A percentile compares a stretch with the other conserved stretches of the same genome.
Conservation (phyloP, 2,113 vertebrate genomes). For the Daubentonia madagascariensis region DNA sequence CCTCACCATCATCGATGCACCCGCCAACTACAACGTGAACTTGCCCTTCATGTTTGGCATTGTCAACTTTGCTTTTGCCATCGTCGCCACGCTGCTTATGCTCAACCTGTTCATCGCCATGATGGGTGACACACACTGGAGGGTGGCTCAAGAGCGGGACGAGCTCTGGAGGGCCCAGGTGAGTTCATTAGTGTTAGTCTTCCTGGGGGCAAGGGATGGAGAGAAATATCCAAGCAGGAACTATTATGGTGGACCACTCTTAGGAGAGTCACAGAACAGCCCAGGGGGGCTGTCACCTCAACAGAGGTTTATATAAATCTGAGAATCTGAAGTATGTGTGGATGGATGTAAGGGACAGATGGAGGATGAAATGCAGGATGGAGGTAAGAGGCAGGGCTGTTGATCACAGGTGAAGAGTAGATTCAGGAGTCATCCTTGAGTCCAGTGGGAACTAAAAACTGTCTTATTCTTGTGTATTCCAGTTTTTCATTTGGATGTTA, state of each 20-base stretch:
- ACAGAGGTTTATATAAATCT: neutral
- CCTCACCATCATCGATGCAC: slow-evolving; percentile 92
- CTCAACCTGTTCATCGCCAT: slow-evolving; percentile 96
- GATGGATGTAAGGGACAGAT: neutral
- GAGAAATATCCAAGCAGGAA: neutral
- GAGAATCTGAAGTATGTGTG: neutral
- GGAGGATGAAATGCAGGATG: neutral
- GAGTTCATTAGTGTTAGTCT: neutral
- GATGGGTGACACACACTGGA: slow-evolving; percentile 97
- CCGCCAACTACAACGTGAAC: slow-evolving; percentile 89
- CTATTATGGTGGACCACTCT: neutral
- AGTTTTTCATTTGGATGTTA: neutral
- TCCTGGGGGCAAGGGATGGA: neutral
- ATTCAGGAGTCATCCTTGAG: neutral
- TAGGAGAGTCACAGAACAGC: neutral
- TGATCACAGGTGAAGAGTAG: neutral
- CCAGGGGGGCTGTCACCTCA: neutral
- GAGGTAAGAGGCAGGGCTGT: neutral
- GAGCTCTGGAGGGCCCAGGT: slow-evolving; percentile 97
- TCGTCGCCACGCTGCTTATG: slow-evolving; percentile 92
- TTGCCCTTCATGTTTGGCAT: slow-evolving; percentile 90
- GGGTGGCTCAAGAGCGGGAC: slow-evolving; percentile 93
- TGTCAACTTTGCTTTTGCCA: slow-evolving; percentile 88
- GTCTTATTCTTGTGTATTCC: neutral
- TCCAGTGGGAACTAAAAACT: neutral